A percentile compares a stretch with the other conserved stretches of the same genome.
These are phyloP conservation scores for Nephila pilipes DNA, from an alignment of 1,140 invertebrate genomes.

Conservation along the genomic window DNA sequence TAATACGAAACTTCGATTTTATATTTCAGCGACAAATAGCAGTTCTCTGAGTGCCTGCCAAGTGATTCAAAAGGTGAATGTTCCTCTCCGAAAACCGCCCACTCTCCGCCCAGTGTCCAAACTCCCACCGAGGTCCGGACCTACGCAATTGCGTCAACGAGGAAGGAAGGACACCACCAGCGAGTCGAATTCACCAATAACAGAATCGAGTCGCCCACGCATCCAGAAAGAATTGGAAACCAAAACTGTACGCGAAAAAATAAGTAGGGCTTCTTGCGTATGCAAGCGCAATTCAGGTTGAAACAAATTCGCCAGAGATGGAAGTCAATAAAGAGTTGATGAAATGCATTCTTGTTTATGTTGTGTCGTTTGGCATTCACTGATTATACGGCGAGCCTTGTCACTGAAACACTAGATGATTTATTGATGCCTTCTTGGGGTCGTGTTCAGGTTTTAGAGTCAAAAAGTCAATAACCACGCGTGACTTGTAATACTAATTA, in stretches of 20 bases:
- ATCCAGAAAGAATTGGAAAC: background rate
- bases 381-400: background rate
- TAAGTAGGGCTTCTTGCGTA: background rate
- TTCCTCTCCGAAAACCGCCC: conserved; percentile 10
- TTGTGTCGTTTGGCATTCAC: background rate
- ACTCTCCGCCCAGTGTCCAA: conserved; percentile 59
- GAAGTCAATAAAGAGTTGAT: background rate
- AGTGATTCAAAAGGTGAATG: conserved; percentile 41
- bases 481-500: no score
- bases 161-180: conserved; percentile 29
- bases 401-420: background rate
- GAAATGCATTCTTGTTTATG: background rate
- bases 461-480: no score
- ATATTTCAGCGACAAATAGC: background rate
- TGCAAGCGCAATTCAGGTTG: background rate
- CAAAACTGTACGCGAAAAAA: conserved; percentile 30
- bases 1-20: no score
- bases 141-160: conserved; percentile 34
- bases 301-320: background rate
- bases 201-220: conserved; percentile 37
- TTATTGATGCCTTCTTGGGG: background rate
- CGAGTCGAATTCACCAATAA: conserved; percentile 11
- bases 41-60: background rate
- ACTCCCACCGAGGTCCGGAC: conserved; percentile 46
- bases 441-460: background rate